A percentile compares a stretch with the other conserved stretches of the same genome.
Conservation (phyloP, 2,888 invertebrate genomes). For the Andrena haemorrhoa region DNA sequence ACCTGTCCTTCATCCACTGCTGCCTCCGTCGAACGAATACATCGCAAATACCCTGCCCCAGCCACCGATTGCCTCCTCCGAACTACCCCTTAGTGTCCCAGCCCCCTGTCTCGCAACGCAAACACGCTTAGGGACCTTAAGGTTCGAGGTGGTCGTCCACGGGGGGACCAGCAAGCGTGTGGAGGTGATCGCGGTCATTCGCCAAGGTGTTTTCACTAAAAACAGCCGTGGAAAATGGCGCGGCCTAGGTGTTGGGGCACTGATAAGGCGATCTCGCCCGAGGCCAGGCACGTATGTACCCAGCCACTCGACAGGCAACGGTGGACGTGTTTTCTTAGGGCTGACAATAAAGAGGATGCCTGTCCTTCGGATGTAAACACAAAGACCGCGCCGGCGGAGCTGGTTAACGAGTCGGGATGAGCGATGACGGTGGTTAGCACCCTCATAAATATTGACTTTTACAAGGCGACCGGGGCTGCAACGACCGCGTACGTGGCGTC, state of each 20-base stretch:
- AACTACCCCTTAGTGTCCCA: background rate
- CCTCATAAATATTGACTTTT: slow-evolving; percentile 82
- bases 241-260: background rate
- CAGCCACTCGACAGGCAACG: slow-evolving; percentile 41
- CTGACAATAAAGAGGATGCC: slow-evolving; percentile 71
- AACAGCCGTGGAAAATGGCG: slow-evolving; percentile 39
- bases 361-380: slow-evolving; percentile 74
- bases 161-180: background rate
- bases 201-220: slow-evolving; percentile 38
- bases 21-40: too few relatives aligned
- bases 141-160: background rate
- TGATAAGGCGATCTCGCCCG: slow-evolving; percentile 59
- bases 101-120: background rate
- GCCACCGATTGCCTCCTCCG: background rate
- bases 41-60: background rate
- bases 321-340: slow-evolving; percentile 71
- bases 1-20: too few relatives aligned
- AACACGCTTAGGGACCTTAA: background rate
- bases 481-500: slow-evolving; percentile 3
- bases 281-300: slow-evolving; percentile 44
- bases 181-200: background rate
- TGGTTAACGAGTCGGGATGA: slow-evolving; percentile 76
- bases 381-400: slow-evolving; percentile 67
- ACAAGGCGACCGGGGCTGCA: slow-evolving; percentile 68
- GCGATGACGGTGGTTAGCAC: slow-evolving; percentile 81